Percentiles rank a stretch among this genome's conserved stretches.
These are phyloP conservation scores for Agraylea sexmaculata DNA, from an alignment of 1,140 invertebrate genomes.

Conservation along the genomic window DNA sequence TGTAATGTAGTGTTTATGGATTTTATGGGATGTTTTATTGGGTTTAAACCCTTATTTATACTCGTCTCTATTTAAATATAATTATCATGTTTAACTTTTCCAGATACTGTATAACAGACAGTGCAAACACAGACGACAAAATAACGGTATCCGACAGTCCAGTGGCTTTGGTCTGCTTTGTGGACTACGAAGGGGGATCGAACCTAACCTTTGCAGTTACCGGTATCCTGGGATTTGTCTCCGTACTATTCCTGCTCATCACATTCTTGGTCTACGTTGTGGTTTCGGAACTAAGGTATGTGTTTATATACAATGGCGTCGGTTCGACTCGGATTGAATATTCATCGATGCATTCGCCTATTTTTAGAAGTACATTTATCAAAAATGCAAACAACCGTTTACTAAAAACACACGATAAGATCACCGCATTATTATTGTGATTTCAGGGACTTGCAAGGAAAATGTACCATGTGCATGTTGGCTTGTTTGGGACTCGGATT, in stretches of 20 bases:
- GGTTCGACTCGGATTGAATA: no score
- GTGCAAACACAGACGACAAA: conserved; percentile 24
- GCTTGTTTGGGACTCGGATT: conserved; percentile 44
- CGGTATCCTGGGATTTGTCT: conserved; percentile 40
- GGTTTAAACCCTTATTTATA: no score
- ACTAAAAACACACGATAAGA: no score
- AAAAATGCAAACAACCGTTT: no score
- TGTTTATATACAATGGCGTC: no score
- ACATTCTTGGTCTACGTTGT: conserved; percentile 45
- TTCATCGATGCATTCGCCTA: no score
- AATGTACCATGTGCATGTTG: conserved; percentile 43
- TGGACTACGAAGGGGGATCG: conserved; percentile 16
- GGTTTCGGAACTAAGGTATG: conserved; percentile 48
- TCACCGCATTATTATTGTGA: conserved; percentile 9
- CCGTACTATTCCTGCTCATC: conserved; percentile 42
- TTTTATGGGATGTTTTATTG: no score
- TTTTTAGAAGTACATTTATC: no score
- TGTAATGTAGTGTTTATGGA: no score
- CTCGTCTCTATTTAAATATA: no score
- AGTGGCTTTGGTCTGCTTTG: conserved; percentile 42
- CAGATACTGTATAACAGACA: conserved; percentile 37
- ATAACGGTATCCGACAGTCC: conserved; percentile 16
- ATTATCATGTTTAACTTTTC: no score
- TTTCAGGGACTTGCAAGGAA: conserved; percentile 41
- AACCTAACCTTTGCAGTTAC: conserved; percentile 26